Percentiles rank a stretch among this genome's conserved stretches.
Evolutionary conservation across 2,113 vertebrate species (phyloP).

Genomic region (Peromyscus leucopus): DNA sequence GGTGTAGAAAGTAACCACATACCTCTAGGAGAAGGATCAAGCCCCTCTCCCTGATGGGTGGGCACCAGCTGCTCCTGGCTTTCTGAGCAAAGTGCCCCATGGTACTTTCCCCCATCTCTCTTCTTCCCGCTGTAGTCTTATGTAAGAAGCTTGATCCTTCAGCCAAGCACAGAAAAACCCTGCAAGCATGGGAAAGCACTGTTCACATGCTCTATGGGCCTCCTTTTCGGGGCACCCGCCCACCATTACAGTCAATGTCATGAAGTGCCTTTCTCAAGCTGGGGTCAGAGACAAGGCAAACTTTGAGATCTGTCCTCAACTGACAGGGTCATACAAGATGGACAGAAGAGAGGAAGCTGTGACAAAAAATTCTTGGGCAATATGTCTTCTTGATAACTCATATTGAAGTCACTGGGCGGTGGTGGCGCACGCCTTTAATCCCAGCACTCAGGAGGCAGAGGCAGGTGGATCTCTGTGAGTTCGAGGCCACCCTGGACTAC

Average conservation of each 20-base stretch:
- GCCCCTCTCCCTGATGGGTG: background rate
- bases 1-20: background rate
- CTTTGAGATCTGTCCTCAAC: background rate
- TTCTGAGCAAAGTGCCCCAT: background rate
- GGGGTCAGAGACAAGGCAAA: background rate
- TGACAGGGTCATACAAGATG: accelerated
- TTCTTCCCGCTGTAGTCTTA: background rate
- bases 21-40: background rate
- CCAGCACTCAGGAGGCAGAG: no score
- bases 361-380: background rate
- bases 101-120: background rate
- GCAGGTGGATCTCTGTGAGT: no score
- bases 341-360: accelerated
- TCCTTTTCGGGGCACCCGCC: accelerated
- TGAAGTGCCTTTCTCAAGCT: accelerated
- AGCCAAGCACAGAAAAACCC: background rate
- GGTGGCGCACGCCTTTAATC: no score
- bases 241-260: accelerated
- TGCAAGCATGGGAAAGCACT: accelerated
- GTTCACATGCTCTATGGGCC: accelerated
- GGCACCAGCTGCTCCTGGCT: background rate
- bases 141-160: background rate
- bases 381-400: background rate
- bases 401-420: background rate
- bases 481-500: no score